Base-by-base conservation (phyloP, 2,888 invertebrate genomes). In the Margaritifera margaritifera region DNA sequence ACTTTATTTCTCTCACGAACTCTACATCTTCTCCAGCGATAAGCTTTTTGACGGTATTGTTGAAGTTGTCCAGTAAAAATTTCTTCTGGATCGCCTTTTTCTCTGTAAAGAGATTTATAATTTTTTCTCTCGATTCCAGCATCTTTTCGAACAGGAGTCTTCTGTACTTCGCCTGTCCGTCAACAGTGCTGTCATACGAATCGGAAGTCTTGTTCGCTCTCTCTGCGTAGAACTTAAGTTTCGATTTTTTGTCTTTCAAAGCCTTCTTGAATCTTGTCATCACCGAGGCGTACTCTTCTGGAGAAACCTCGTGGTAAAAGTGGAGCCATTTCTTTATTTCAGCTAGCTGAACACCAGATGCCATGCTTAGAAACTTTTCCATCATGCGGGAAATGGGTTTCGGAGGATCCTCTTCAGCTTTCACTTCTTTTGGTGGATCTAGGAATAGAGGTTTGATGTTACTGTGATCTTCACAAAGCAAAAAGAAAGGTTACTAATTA, bases 281-380 rank as follows among this genome's bases (percentile, higher is more conserved):
- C 11, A 81, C 68, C 56, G 66, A 62, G 6, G 66, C 31, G 65
- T 79, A 81, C n/a, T 68, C 68, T 50, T 66, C 69, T 24, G 73
- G 69, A 6, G 81, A 79, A 6, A 79, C 66, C 25, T 76, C 75
- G 55, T 74, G 69, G 51, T 77, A 72, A 52, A 75, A 72, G 31
- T 74, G 75, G 3, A 81, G 67, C 76, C 78, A 76, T 51, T 71
- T 72, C 52, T 75, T 73, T 20, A 81, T 67, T 56, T 81, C 77
- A 11, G 62, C 60, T 54, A 78, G 67, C 57, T 81, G 81, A 24
- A 65, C 64, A 6, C 58, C 59, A 0, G 74, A 65, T 15, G 67
- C 61, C 65, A 78, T 55, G 27, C 57, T 52, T 22, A 73, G 42
- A 56, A 81, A 81, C 24, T 62, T 65, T 19, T 66, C 69, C 8